Evolutionary conservation across 2,797 vertebrate genomes (phyloP).

Genomic region (Coregonus sp.): DNA sequence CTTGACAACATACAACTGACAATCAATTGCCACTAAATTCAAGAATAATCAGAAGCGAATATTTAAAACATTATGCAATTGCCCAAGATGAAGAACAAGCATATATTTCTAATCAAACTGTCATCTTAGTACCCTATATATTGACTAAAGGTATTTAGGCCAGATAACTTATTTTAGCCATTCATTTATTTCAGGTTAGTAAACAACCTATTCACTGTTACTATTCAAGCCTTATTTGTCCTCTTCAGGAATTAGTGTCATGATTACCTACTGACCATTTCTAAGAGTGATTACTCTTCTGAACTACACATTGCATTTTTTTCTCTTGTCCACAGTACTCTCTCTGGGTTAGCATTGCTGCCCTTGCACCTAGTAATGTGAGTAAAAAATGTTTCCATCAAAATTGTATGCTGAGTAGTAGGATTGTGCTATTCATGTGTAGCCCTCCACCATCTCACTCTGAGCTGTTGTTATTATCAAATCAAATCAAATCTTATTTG

Average conservation of each 20-base stretch:
- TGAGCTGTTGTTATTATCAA: not conserved
- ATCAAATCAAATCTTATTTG: too few relatives aligned
- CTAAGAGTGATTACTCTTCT: slow-evolving; percentile 22
- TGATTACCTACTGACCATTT: not conserved
- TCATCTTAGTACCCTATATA: too few relatives aligned
- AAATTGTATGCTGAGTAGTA: too few relatives aligned
- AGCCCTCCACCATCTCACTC: too few relatives aligned
- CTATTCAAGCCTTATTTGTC: not conserved
- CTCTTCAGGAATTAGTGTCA: not conserved
- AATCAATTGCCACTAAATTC: not conserved
- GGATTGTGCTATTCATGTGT: too few relatives aligned
- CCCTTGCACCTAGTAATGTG: too few relatives aligned
- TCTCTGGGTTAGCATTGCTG: too few relatives aligned
- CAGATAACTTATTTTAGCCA: not conserved
- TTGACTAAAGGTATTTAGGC: not conserved
- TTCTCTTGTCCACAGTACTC: too few relatives aligned
- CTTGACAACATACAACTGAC: not conserved
- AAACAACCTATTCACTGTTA: not conserved
- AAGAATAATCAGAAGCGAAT: not conserved
- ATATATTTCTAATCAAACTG: too few relatives aligned
- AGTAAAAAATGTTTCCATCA: too few relatives aligned
- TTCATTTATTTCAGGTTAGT: not conserved
- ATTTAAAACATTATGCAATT: too few relatives aligned
- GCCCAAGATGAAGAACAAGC: too few relatives aligned
- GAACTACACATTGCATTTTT: not conserved